Percentiles rank a stretch among this genome's conserved stretches.
phyloP scores from a whole-genome alignment of 2,888 invertebrate genomes.

The Linnaemya tessellans region DNA sequence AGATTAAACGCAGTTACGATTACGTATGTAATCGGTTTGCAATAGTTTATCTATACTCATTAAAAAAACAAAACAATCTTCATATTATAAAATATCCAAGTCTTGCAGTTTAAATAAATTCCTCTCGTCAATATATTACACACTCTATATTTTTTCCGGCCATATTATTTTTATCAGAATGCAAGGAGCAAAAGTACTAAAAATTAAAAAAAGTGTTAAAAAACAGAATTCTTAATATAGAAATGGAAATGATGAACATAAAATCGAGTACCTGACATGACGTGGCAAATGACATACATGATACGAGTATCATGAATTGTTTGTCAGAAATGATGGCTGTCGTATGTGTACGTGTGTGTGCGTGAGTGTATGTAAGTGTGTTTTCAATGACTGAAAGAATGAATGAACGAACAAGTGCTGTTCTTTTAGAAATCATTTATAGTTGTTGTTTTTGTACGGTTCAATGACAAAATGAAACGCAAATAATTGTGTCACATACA shows the following conservation, averaged over 20 bases:
- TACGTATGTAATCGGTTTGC: too few species aligned
- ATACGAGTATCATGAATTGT: slow-evolving; percentile 25
- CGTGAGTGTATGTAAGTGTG: neutral
- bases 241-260: slow-evolving; percentile 18
- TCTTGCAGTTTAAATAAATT: too few species aligned
- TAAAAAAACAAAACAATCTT: too few species aligned
- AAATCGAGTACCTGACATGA: slow-evolving; percentile 47
- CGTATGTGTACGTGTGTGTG: neutral
- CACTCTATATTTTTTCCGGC: too few species aligned
- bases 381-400: neutral
- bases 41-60: too few species aligned
- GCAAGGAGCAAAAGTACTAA: neutral
- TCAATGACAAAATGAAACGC: slow-evolving; percentile 38
- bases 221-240: neutral
- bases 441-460: neutral
- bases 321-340: slow-evolving; percentile 14
- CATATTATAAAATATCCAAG: too few species aligned
- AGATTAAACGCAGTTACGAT: too few species aligned
- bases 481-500: slow-evolving; percentile 57
- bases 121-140: too few species aligned
- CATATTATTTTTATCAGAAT: neutral
- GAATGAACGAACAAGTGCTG: slow-evolving; percentile 1
- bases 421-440: neutral
- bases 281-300: slow-evolving; percentile 43
- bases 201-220: neutral